Evolutionary conservation across 2,797 vertebrate species (phyloP), one percentile per base, ranked within the genome.

Genomic region (Syngnathus rostellatus): DNA sequence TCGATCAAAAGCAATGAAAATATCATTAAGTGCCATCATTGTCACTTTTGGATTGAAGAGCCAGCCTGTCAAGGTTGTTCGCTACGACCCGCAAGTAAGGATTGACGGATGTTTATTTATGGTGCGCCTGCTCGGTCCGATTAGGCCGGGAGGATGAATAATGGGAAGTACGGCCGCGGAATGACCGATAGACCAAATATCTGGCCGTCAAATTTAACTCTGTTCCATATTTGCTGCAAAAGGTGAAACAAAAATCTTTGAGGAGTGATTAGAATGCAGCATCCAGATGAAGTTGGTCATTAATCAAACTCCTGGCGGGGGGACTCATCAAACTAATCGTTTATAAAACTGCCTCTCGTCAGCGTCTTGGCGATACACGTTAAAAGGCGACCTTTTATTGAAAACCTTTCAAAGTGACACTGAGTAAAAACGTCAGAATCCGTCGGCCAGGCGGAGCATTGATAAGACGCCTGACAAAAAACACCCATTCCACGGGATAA

Each of bases 91-190:
- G 71, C 62, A 78, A 83, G 65, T 63, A 6, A 39, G 67, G 80
- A 76, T 31, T 59, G 72, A 79, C 48, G 12, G 61, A 62, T 84
- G 72, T 88, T 89, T 88, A 81, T 82, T 85, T 85, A 23, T 79
- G 83, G 82, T 83, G 66, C 25, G 77, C 38, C 62, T 68, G 74
- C 72, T 75, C 65, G 76, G 78, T 88, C 84, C 85, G 84, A 83
- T 85, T 61, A 46, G 71, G 72, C 72, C 51, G 69, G 68, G 72
- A 73, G 72, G 79, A 66, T 65, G 67, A 72, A 65, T 53, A 60
- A n/a, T 58, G 62, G 68, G 77, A 79, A 3, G 65, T 69, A 67
- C 60, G 64, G 66, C 64, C 3, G 31, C 61, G 54, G 67, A 72
- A 77, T 79, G 69, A 82, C 66, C 60, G 75, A 84, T 71, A 62